Percentiles rank a stretch among this genome's conserved stretches.
phyloP scores from a whole-genome alignment of 2,888 invertebrate genomes.

The Cataglyphis altisquamis region DNA sequence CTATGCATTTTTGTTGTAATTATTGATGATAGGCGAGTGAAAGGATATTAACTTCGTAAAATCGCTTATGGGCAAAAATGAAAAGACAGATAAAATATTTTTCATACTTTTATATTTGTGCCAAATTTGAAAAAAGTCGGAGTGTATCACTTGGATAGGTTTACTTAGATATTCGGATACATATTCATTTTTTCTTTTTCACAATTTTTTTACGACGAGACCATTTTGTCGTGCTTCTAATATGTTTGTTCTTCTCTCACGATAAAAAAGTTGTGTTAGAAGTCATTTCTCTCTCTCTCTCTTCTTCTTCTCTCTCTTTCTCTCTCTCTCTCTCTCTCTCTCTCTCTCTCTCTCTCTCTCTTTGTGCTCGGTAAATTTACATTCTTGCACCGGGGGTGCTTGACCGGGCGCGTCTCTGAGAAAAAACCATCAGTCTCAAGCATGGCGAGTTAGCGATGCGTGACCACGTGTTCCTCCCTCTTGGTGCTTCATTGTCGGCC shows the following conservation, averaged over 20 bases:
- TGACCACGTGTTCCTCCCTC: conserved; percentile 68
- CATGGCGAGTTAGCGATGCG: conserved; percentile 60
- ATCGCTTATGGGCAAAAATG: neutral
- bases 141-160: neutral
- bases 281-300: no score
- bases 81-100: neutral
- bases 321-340: neutral
- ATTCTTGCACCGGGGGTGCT: conserved; percentile 19
- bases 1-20: no score
- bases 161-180: neutral
- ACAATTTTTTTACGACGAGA: neutral
- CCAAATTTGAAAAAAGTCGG: conserved; percentile 24
- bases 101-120: neutral
- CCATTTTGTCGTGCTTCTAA: neutral
- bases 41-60: neutral
- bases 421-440: conserved; percentile 18
- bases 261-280: neutral
- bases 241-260: neutral
- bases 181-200: neutral
- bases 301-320: neutral
- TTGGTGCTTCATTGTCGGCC: conserved; percentile 65
- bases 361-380: neutral
- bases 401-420: conserved; percentile 24
- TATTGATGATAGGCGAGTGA: neutral
- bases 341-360: neutral